These are phyloP conservation scores for Neoascia interrupta DNA, from an alignment of 2,888 invertebrate genomes.

Conservation along the genomic window DNA sequence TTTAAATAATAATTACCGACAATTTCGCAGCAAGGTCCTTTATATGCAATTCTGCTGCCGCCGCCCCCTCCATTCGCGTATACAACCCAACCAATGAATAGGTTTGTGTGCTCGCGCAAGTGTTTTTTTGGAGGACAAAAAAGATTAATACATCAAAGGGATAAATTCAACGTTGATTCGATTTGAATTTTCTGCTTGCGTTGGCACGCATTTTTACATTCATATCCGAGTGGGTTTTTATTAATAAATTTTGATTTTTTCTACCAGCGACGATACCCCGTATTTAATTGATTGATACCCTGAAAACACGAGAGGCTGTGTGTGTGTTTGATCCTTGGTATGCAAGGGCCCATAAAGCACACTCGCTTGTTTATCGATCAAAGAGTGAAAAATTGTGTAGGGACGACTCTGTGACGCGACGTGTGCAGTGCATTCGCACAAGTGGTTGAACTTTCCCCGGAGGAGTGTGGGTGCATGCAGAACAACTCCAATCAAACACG, in stretches of 20 bases:
- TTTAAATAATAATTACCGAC: slow-evolving; percentile 59
- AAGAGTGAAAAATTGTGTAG: slow-evolving; percentile 37
- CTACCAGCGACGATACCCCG: slow-evolving; percentile 38
- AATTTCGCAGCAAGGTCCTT: slow-evolving; percentile 26
- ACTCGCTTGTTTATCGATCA: slow-evolving; percentile 18
- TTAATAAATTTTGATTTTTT: slow-evolving; percentile 61
- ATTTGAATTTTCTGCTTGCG: slow-evolving; percentile 70
- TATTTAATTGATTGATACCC: slow-evolving; percentile 67
- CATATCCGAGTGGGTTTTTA: slow-evolving; percentile 65
- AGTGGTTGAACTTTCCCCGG: slow-evolving; percentile 55
- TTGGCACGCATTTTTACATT: slow-evolving; percentile 69
- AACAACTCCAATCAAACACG: slow-evolving; percentile 10
- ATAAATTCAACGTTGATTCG: slow-evolving; percentile 67
- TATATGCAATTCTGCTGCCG: too few relatives aligned
- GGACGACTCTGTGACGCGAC: background rate
- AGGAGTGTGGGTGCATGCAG: background rate
- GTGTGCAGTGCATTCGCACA: slow-evolving; percentile 49
- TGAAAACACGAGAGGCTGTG: slow-evolving; percentile 20
- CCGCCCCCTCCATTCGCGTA: too few relatives aligned
- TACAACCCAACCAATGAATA: too few relatives aligned
- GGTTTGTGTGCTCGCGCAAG: too few relatives aligned
- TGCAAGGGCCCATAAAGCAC: slow-evolving; percentile 15
- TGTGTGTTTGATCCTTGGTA: slow-evolving; percentile 48
- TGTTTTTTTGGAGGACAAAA: slow-evolving; percentile 45
- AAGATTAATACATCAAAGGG: slow-evolving; percentile 68